Conservation (phyloP, 2,888 invertebrate genomes). For the Aspidiotus destructor region DNA sequence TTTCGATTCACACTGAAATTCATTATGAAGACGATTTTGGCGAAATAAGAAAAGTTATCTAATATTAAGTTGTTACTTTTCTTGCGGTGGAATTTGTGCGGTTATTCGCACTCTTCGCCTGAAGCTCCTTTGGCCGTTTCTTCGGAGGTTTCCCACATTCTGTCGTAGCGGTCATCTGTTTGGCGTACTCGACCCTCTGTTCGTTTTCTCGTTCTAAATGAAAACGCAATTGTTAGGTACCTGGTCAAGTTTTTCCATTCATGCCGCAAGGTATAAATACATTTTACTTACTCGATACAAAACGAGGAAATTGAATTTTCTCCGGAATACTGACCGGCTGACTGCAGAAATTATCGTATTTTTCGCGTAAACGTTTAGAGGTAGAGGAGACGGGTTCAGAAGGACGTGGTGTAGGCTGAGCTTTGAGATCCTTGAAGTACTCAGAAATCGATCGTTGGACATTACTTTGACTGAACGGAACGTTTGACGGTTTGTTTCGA, state of each 20-base stretch:
- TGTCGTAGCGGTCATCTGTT: not conserved
- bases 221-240: not conserved
- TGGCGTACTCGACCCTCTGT: not conserved
- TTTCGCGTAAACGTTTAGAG: not conserved
- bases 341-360: slow-evolving; percentile 2
- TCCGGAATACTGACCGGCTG: not conserved
- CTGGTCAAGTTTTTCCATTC: not conserved
- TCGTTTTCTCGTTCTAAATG: not conserved
- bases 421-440: not conserved
- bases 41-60: not conserved
- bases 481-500: too few relatives aligned
- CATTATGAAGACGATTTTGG: not conserved
- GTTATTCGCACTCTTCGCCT: not conserved
- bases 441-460: not conserved
- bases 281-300: not conserved
- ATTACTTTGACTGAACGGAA: too few relatives aligned
- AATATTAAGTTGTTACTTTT: not conserved
- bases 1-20: not conserved
- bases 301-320: not conserved
- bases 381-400: not conserved
- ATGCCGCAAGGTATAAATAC: too few relatives aligned
- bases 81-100: not conserved
- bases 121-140: not conserved
- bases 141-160: not conserved
- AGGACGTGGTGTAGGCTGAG: not conserved